Evolutionary conservation across 1,140 invertebrate genomes (phyloP).

Genomic region (Drosophila insularis): DNA sequence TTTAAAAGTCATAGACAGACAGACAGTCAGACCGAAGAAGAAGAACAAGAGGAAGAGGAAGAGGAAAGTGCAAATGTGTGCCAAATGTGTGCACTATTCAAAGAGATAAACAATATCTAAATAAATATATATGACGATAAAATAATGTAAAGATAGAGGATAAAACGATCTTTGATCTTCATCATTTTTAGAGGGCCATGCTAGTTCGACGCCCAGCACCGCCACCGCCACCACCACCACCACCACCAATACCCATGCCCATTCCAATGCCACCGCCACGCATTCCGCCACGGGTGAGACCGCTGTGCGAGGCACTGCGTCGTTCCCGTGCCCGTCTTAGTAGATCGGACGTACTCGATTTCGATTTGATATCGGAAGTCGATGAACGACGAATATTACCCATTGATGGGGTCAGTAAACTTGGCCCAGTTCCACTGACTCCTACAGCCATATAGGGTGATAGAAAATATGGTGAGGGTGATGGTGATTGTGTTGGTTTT

Average conservation of each 20-base stretch:
- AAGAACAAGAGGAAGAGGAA: constrained; percentile 6
- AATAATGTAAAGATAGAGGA: not conserved
- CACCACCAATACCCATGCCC: constrained; percentile 23
- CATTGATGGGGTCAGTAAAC: constrained; percentile 20
- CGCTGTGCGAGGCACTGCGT: constrained; percentile 77
- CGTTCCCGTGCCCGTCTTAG: constrained; percentile 74
- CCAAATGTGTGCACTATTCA: too few relatives aligned
- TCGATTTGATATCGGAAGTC: constrained; percentile 66
- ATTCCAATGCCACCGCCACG: constrained; percentile 61
- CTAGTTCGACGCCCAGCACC: constrained; percentile 71
- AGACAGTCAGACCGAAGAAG: constrained; percentile 15
- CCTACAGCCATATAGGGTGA: constrained; percentile 51
- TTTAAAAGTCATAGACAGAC: not conserved
- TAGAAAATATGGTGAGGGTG: constrained; percentile 56
- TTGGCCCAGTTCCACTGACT: not conserved
- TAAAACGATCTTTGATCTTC: constrained; percentile 5
- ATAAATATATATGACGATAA: not conserved
- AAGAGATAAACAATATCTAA: not conserved
- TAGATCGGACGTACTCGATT: constrained; percentile 78
- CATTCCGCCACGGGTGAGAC: constrained; percentile 65
- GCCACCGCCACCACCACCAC: constrained; percentile 48
- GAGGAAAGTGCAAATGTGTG: too few relatives aligned
- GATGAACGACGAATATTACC: constrained; percentile 71
- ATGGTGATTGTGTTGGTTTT: constrained; percentile 18
- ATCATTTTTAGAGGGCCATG: constrained; percentile 74